phyloP scores from a whole-genome alignment of 2,113 vertebrate species.

The Cromileptes altivelis region DNA sequence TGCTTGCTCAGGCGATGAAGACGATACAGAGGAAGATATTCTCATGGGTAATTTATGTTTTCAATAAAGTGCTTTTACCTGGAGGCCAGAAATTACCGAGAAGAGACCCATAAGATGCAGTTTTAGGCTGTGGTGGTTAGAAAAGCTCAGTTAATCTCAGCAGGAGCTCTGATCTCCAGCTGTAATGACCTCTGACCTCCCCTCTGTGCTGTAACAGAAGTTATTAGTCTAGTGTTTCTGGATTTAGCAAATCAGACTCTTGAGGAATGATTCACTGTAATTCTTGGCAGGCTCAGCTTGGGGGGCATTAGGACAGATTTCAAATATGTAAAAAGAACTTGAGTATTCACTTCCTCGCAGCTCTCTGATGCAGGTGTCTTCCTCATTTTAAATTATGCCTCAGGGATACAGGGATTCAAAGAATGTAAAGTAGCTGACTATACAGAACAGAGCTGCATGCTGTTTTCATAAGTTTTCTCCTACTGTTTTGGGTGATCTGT shows the following conservation, averaged over 20 bases:
- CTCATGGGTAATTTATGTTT: conserved; percentile 28
- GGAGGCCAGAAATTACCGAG: not conserved
- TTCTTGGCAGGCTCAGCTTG: too few species aligned
- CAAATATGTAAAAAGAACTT: too few species aligned
- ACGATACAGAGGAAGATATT: not conserved
- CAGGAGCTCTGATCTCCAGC: not conserved
- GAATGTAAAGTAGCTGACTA: too few species aligned
- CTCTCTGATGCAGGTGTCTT: too few species aligned
- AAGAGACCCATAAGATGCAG: not conserved
- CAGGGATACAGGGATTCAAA: too few species aligned
- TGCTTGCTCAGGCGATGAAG: conserved; percentile 38
- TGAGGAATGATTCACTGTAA: too few species aligned
- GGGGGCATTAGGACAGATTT: too few species aligned
- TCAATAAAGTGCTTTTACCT: conserved; percentile 27
- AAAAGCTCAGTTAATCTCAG: not conserved
- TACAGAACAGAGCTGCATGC: too few species aligned
- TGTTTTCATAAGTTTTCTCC: too few species aligned
- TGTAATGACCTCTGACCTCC: not conserved
- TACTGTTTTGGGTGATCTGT: too few species aligned
- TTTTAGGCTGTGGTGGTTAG: not conserved
- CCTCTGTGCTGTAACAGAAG: not conserved
- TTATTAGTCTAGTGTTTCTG: not conserved
- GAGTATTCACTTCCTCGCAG: too few species aligned
- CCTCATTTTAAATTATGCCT: too few species aligned
- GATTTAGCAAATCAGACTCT: not conserved